Base-by-base conservation (phyloP, 2,113 vertebrate species). In the Taxidea taxus region DNA sequence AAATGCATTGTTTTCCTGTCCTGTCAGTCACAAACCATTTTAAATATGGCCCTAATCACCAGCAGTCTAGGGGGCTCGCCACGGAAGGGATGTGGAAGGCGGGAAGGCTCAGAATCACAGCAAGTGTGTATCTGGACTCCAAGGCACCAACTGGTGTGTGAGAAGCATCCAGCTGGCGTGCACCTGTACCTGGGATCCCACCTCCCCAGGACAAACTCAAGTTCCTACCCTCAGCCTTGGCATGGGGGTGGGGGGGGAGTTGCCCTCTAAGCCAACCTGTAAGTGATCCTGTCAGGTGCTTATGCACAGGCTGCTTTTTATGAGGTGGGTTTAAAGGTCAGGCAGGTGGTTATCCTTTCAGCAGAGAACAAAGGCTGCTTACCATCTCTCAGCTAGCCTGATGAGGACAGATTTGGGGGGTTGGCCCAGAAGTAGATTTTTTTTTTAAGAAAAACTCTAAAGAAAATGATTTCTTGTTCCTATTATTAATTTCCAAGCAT, bases 101-200 rank as follows among this genome's bases (percentile, higher is more conserved):
- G 37, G 83, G 81, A 87, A 83, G 51, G 49, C 56, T 87, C 44
- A 18, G 49, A 92, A 95, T 95, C 96, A 87, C 94, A 97, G 96
- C 95, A 75, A 95, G 95, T 54, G 47, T 44, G 58, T 16, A 29
- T 56, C 68, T 95, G 87, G 64, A 75, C 85, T 90, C 84, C 0
- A 5, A 80, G 81, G 86, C 29, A 0, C 97, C 97, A 96, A 94
- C 84, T 97, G 96, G 97, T 58, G 0, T 29, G 4, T 0, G 0
- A 47, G 62, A 94, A 78, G 87, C 62, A 39, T 96, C 97, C 97
- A 97, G 96, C 97, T 98, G 98, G 92, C n/a, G 3, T 12, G 4
- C 97, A 98, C 93, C 96, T 98, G 98, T 64, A 77, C 84, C 10
- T 27, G 96, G 81, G 96, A 72, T 96, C 96, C 96, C 97, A 60